Evolutionary conservation across 2,797 vertebrate genomes (phyloP).

Genomic region (Rhinella marina): DNA sequence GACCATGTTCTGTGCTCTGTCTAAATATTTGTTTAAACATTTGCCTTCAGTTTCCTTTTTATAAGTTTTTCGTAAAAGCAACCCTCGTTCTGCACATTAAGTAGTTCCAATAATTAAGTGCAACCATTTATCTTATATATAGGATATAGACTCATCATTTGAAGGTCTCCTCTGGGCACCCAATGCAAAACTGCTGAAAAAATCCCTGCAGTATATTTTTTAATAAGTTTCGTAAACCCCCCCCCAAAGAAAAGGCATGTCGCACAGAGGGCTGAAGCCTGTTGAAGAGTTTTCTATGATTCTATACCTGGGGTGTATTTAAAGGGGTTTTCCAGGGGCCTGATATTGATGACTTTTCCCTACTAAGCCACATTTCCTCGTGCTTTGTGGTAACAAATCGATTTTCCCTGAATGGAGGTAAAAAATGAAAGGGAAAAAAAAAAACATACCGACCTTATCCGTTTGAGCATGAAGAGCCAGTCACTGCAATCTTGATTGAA

Average conservation of each 20-base stretch:
- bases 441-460: too few species aligned
- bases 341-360: too few species aligned
- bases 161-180: constrained; percentile 44
- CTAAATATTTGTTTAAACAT: constrained; percentile 12
- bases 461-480: too few species aligned
- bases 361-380: too few species aligned
- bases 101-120: constrained; percentile 63
- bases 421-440: too few species aligned
- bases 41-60: constrained; percentile 24
- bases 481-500: too few species aligned
- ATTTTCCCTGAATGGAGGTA: too few species aligned
- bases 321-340: too few species aligned
- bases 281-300: not conserved
- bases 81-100: constrained; percentile 63
- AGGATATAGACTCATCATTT: constrained; percentile 63
- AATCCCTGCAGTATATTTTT: constrained; percentile 58
- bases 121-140: constrained; percentile 60
- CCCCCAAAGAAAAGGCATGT: too few species aligned
- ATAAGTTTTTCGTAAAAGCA: constrained; percentile 57
- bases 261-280: too few species aligned
- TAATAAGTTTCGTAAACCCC: constrained; percentile 59
- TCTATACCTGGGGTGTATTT: too few species aligned
- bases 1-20: not conserved
- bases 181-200: constrained; percentile 55
- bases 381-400: too few species aligned